These are phyloP conservation scores for Scolopax mira DNA, from an alignment of 2,113 vertebrate genomes.

Conservation along the genomic window DNA sequence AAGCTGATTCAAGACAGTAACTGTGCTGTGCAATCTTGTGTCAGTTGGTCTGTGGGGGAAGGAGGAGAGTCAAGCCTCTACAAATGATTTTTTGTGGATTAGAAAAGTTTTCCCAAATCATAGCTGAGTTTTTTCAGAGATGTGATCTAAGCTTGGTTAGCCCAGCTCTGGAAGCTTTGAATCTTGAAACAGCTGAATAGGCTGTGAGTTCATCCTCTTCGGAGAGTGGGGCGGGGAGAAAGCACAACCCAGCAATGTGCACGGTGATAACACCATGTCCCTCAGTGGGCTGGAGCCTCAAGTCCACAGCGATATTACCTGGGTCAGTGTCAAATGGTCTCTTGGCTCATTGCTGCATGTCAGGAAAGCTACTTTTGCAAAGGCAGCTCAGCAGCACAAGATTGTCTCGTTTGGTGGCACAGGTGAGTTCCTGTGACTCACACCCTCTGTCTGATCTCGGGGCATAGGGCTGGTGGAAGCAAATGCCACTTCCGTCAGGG, in stretches of 20 bases:
- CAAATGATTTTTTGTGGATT: background rate
- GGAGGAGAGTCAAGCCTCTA: background rate
- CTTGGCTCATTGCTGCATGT: background rate
- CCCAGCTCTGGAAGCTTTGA: background rate
- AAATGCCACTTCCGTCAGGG: background rate
- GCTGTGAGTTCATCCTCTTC: background rate
- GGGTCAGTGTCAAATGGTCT: background rate
- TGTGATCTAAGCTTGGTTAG: background rate
- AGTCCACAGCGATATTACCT: too few species aligned
- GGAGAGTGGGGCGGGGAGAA: background rate
- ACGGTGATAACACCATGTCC: too few species aligned
- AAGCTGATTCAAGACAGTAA: background rate
- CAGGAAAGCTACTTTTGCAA: background rate
- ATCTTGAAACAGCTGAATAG: background rate
- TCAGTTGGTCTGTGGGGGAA: background rate
- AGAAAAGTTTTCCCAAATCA: background rate
- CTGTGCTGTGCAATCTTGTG: background rate
- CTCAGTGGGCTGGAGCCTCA: background rate
- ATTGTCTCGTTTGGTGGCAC: too few species aligned
- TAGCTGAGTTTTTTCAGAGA: background rate
- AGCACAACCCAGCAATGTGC: background rate
- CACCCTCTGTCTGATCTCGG: background rate
- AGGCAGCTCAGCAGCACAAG: background rate
- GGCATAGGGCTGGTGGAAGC: background rate
- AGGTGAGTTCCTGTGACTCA: background rate